Conservation (phyloP, 2,113 vertebrate species). For the Sylvietta virens region DNA sequence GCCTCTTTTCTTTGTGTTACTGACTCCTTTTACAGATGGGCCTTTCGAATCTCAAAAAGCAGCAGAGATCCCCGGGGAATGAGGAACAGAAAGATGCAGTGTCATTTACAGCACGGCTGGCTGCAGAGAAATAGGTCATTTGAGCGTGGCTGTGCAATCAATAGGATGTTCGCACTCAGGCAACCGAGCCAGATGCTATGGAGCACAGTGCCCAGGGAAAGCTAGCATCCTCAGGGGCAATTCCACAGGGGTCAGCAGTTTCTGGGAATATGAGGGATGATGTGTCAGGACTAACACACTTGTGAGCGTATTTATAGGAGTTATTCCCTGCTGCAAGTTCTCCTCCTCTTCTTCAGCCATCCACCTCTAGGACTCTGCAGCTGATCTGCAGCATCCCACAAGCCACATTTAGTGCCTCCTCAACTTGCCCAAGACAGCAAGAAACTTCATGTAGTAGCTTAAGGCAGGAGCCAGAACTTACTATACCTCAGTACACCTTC, state of each 20-base stretch:
- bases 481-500: not conserved
- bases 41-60: rapidly evolving
- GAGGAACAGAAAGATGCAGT: not conserved
- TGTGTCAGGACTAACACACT: not conserved
- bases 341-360: not conserved
- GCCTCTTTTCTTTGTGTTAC: not conserved
- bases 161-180: not conserved
- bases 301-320: not conserved
- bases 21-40: not conserved
- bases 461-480: not conserved
- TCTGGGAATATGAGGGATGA: not conserved
- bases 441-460: not conserved
- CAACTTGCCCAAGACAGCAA: not conserved
- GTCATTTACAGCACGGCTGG: not conserved
- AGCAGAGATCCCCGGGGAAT: not conserved
- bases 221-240: not conserved
- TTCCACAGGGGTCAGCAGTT: not conserved
- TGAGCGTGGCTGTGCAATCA: not conserved
- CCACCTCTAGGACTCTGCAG: not conserved
- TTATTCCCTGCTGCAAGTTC: not conserved
- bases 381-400: rapidly evolving
- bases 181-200: not conserved
- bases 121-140: not conserved
- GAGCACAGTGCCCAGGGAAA: not conserved
- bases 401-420: not conserved